Evolutionary conservation across 1,140 invertebrate species (phyloP).

Genomic region (Brachystomella parvula): DNA sequence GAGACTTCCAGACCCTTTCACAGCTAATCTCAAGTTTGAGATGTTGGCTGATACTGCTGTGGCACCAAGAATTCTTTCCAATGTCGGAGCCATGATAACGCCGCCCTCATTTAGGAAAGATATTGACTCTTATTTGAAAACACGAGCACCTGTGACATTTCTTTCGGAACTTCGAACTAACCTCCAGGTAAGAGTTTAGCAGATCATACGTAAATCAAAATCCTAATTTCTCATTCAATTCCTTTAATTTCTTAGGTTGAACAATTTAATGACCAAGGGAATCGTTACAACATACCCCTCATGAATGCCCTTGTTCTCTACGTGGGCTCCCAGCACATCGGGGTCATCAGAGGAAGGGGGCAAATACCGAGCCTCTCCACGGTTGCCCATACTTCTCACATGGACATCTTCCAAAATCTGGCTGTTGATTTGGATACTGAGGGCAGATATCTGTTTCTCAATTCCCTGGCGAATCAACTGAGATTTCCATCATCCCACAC

Average conservation of each 20-base stretch:
- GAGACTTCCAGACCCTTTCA: constrained; percentile 96
- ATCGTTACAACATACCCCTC: constrained; percentile 87
- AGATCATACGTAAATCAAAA: constrained; percentile 7
- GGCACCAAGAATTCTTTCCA: constrained; percentile 79
- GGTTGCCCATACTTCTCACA: constrained; percentile 92
- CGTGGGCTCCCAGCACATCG: constrained; percentile 92
- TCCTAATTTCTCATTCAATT: constrained; percentile 1
- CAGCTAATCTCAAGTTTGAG: constrained; percentile 93
- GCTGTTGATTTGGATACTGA: constrained; percentile 96
- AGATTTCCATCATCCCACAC: constrained; percentile 99
- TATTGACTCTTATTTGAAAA: constrained; percentile 92
- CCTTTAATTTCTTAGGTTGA: constrained; percentile 29
- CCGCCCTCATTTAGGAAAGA: constrained; percentile 85
- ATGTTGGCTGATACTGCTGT: constrained; percentile 66
- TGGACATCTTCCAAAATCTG: constrained; percentile 99
- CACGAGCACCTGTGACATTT: constrained; percentile 89
- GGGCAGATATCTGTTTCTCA: constrained; percentile 92
- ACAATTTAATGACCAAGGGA: constrained; percentile 73
- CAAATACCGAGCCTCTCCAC: constrained; percentile 89
- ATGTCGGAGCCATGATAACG: constrained; percentile 79
- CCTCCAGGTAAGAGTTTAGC: constrained; percentile 56
- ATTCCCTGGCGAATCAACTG: constrained; percentile 96
- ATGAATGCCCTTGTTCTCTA: constrained; percentile 97
- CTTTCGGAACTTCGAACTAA: constrained; percentile 81
- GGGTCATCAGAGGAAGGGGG: constrained; percentile 73